These are phyloP conservation scores for Cossypha niveicapilla DNA, from an alignment of 2,797 vertebrate species.

Conservation along the genomic window DNA sequence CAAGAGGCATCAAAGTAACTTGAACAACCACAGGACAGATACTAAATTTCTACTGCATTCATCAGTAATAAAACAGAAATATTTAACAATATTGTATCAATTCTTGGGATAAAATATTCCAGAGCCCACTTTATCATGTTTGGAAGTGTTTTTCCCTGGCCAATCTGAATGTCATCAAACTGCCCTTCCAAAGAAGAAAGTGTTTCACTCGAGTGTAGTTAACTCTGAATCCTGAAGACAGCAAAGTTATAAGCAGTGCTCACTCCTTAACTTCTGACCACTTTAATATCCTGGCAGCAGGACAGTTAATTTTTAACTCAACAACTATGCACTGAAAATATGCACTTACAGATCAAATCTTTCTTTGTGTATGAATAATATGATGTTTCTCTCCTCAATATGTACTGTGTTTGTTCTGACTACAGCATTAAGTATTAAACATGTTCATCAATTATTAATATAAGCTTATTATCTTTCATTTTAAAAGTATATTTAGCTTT, in stretches of 20 bases:
- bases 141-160: background rate
- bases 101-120: background rate
- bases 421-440: constrained; percentile 38
- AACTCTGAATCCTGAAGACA: background rate
- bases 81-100: background rate
- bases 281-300: background rate
- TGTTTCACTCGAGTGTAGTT: background rate
- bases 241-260: background rate
- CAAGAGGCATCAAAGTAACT: background rate
- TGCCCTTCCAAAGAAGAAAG: background rate
- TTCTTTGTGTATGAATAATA: background rate
- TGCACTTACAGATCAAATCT: background rate
- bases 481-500: background rate
- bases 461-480: background rate
- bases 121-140: background rate
- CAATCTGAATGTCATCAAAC: background rate
- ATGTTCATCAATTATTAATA: background rate
- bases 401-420: background rate
- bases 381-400: background rate
- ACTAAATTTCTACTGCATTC: background rate
- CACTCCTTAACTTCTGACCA: background rate
- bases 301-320: constrained; percentile 12
- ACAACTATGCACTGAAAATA: background rate
- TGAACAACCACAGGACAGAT: background rate
- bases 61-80: background rate